Percentiles rank a stretch among this genome's conserved stretches.
Evolutionary conservation across 1,140 invertebrate species (phyloP).

Genomic region (Hesperophylax magnus): DNA sequence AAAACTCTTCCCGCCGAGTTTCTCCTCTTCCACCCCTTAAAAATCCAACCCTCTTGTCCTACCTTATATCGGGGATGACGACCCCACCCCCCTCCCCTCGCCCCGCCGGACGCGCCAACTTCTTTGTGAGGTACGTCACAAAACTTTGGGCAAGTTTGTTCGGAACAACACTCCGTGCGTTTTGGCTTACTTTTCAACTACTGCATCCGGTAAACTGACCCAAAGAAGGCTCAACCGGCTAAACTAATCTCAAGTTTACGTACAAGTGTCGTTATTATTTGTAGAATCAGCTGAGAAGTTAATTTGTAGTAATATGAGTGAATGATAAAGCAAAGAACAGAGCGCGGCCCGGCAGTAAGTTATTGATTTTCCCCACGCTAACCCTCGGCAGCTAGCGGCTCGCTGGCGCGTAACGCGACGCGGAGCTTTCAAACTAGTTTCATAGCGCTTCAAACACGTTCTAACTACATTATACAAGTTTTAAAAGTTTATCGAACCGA

Average conservation of each 20-base stretch:
- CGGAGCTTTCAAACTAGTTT: constrained; percentile 33
- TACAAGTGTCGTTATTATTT: constrained; percentile 58
- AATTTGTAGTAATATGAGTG: constrained; percentile 69
- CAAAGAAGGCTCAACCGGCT: constrained; percentile 48
- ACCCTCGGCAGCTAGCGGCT: constrained; percentile 67
- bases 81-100: constrained; percentile 31
- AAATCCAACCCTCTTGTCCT: neutral
- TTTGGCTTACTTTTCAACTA: constrained; percentile 41
- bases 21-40: constrained; percentile 55
- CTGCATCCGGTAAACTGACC: constrained; percentile 50
- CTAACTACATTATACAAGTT: neutral
- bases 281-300: constrained; percentile 70
- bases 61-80: constrained; percentile 54
- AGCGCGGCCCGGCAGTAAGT: constrained; percentile 66
- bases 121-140: constrained; percentile 69
- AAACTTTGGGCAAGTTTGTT: constrained; percentile 70
- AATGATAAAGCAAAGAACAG: constrained; percentile 50
- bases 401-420: constrained; percentile 62
- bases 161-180: constrained; percentile 60
- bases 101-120: constrained; percentile 61
- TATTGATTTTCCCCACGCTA: constrained; percentile 72
- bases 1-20: constrained; percentile 59
- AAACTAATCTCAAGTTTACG: constrained; percentile 9
- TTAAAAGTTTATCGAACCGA: constrained; percentile 10
- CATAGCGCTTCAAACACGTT: neutral